Conservation (phyloP, 2,113 vertebrate species). For the Lamprologus speciosus region DNA sequence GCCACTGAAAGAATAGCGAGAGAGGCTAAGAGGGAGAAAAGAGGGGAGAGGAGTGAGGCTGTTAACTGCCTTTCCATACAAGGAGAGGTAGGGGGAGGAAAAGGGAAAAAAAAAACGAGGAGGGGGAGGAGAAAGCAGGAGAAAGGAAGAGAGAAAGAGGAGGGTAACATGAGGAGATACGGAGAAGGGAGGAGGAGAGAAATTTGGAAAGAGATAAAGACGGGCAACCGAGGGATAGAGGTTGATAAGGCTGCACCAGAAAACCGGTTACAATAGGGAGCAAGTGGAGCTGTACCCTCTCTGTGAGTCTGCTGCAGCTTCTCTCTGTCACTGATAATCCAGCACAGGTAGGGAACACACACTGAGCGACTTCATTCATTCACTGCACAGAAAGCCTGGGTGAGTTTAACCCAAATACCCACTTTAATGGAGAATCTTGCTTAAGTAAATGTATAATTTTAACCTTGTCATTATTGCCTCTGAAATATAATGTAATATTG, state of each 20-base stretch:
- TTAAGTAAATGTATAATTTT: not conserved
- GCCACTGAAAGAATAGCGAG: slow-evolving; percentile 10
- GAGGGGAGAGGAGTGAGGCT: slow-evolving; percentile 32
- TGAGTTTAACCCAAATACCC: not conserved
- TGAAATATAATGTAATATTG: not conserved
- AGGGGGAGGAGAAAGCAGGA: slow-evolving; percentile 47
- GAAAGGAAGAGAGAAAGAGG: slow-evolving; percentile 26
- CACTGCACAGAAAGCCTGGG: not conserved
- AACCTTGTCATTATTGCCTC: not conserved
- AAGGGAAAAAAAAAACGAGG: slow-evolving; percentile 6
- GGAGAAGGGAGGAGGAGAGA: slow-evolving; percentile 48
- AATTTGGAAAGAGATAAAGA: slow-evolving; percentile 59
- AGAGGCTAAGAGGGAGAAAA: slow-evolving; percentile 9
- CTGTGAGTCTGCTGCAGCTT: slow-evolving; percentile 21
- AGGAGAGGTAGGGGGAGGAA: slow-evolving; percentile 58
- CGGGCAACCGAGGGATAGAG: slow-evolving; percentile 33
- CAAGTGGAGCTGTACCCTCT: not conserved
- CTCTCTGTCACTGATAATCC: slow-evolving; percentile 10
- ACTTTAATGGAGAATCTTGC: not conserved
- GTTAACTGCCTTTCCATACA: slow-evolving; percentile 69
- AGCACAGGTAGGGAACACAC: slow-evolving; percentile 51
- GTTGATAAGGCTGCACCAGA: slow-evolving; percentile 42
- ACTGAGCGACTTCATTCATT: slow-evolving; percentile 10
- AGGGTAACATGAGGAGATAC: slow-evolving; percentile 55
- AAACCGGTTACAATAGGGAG: not conserved